Conservation (phyloP, 2,113 vertebrate genomes). For the Heteronetta atricapilla region DNA sequence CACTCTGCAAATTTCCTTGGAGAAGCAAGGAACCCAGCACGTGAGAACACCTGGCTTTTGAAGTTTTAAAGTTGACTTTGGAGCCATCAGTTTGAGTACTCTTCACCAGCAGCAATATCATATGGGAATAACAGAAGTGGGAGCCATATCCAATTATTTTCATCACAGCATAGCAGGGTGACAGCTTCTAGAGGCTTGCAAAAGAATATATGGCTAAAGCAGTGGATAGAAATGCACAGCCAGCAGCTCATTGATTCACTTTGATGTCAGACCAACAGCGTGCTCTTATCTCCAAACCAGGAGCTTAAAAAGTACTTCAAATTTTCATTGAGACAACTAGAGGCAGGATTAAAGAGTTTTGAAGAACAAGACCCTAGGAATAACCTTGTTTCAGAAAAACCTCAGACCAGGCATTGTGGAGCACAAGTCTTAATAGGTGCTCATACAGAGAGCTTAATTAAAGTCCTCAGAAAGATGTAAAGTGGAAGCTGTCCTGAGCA, state of each 20-base stretch:
- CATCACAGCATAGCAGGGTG: constrained; percentile 18
- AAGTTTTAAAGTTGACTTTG: not conserved
- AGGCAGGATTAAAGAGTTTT: not conserved
- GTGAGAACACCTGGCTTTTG: not conserved
- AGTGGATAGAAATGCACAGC: constrained; percentile 3
- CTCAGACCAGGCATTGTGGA: not conserved
- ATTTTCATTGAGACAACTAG: constrained; percentile 12
- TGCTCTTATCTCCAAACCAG: not conserved
- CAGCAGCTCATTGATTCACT: constrained; percentile 23
- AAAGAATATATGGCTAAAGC: constrained; percentile 5
- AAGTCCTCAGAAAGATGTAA: not conserved
- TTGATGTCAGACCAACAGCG: constrained; percentile 39
- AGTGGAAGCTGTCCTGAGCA: not conserved
- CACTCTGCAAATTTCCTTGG: not conserved
- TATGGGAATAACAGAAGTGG: not conserved
- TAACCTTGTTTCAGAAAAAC: not conserved
- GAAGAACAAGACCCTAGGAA: constrained; percentile 2
- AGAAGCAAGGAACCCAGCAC: not conserved
- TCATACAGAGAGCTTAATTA: not conserved
- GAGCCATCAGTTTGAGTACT: not conserved
- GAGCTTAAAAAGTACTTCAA: constrained; percentile 26
- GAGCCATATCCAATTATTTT: constrained; percentile 43
- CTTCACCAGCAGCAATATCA: not conserved
- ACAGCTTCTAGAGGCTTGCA: constrained; percentile 51
- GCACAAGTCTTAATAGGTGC: not conserved